Evolutionary conservation across 2,797 vertebrate species (phyloP).

Genomic region (Chelon auratus): DNA sequence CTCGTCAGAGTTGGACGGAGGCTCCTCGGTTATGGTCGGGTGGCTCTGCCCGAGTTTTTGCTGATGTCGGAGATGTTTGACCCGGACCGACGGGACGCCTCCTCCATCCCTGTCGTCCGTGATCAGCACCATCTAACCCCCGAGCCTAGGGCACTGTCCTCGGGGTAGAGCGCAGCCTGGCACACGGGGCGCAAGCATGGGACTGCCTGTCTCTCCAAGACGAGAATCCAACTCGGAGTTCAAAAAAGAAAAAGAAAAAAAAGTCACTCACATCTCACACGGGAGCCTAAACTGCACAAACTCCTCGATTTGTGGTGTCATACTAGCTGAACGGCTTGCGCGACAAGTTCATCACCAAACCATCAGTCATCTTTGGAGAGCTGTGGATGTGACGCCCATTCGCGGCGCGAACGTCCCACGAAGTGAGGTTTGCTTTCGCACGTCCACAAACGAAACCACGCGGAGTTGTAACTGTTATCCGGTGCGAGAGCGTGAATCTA

Average conservation of each 20-base stretch:
- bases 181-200: constrained; percentile 61
- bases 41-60: constrained; percentile 71
- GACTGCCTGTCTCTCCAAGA: constrained; percentile 34
- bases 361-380: constrained; percentile 22
- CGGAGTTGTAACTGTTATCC: background rate
- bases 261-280: constrained; percentile 16
- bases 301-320: background rate
- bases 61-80: constrained; percentile 72
- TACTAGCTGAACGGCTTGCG: background rate
- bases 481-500: background rate
- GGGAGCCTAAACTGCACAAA: background rate
- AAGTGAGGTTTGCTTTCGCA: constrained; percentile 2
- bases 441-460: constrained; percentile 40
- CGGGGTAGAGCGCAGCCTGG: constrained; percentile 54
- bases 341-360: background rate
- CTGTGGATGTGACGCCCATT: background rate
- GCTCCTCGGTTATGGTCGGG: constrained; percentile 71
- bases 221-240: constrained; percentile 4
- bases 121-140: constrained; percentile 86
- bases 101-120: constrained; percentile 85
- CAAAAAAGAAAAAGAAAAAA: background rate
- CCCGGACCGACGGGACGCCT: constrained; percentile 75
- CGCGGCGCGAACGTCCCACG: constrained; percentile 16
- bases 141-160: constrained; percentile 59
- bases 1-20: constrained; percentile 52